phyloP scores from a whole-genome alignment of 2,888 invertebrate species.

The Lasiommata megera region DNA sequence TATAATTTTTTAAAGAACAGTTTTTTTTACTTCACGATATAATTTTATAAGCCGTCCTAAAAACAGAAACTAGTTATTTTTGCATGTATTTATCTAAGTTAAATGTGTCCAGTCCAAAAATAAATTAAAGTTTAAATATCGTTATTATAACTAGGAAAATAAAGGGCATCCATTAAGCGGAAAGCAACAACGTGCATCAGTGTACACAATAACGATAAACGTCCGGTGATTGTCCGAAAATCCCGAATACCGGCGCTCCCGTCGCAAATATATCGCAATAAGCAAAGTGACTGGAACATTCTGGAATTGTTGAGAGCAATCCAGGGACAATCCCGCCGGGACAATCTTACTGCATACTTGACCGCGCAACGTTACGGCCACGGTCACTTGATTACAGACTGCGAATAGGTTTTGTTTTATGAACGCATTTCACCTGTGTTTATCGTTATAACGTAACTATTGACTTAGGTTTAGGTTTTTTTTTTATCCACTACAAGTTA shows the following conservation, averaged over 20 bases:
- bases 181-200: not conserved
- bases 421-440: not conserved
- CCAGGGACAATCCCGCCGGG: conserved; percentile 65
- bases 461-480: no score
- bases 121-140: no score
- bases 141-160: not conserved
- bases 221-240: conserved; percentile 45
- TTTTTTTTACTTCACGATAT: no score
- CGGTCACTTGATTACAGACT: conserved; percentile 38
- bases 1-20: no score
- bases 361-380: conserved; percentile 36
- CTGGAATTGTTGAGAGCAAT: conserved; percentile 60
- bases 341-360: conserved; percentile 72
- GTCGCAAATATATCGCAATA: conserved; percentile 72
- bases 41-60: no score
- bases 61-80: no score
- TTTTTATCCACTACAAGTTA: no score
- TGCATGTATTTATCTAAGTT: no score
- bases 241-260: conserved; percentile 59
- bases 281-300: conserved; percentile 76
- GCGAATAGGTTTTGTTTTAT: conserved; percentile 30
- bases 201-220: conserved; percentile 20
- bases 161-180: not conserved
- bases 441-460: not conserved
- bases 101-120: no score